Evolutionary conservation across 2,888 invertebrate species (phyloP).

Genomic region (Oscheius sp.): DNA sequence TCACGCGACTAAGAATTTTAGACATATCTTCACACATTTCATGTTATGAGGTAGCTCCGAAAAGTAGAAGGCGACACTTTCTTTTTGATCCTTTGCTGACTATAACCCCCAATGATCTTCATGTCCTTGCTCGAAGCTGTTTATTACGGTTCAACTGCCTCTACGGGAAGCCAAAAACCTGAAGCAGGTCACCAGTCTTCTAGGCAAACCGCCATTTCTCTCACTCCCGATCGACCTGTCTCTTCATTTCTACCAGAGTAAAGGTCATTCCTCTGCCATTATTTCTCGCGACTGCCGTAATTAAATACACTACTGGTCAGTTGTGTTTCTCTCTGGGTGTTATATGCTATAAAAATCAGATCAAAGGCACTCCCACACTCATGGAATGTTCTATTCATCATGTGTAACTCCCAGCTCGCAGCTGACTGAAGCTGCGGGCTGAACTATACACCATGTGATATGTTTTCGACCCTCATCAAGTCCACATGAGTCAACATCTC

Average conservation of each 20-base stretch:
- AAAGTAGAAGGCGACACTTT: background rate
- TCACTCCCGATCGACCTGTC: background rate
- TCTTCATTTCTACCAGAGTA: too few species aligned
- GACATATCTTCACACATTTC: conserved; percentile 9
- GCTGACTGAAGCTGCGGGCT: conserved; percentile 2
- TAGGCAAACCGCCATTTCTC: conserved; percentile 2
- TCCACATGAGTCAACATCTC: background rate
- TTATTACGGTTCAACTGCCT: conserved; percentile 25
- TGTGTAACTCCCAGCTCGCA: conserved; percentile 27
- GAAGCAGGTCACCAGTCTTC: conserved; percentile 16
- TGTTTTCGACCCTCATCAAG: background rate
- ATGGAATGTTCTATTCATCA: conserved; percentile 28
- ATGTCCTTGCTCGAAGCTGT: too few species aligned
- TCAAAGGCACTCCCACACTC: conserved; percentile 23
- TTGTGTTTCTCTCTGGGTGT: conserved; percentile 5
- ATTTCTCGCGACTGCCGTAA: conserved; percentile 2
- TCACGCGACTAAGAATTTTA: background rate
- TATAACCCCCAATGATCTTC: background rate
- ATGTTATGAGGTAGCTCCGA: conserved; percentile 8
- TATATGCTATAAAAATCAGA: conserved; percentile 28
- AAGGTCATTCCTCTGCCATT: background rate
- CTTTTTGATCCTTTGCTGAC: background rate
- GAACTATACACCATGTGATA: conserved; percentile 26
- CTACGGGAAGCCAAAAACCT: conserved; percentile 20
- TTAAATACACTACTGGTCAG: conserved; percentile 3